Percentiles rank a stretch among this genome's conserved stretches.
phyloP scores from a whole-genome alignment of 35 echinoderm and acorn worm species.

The Lytechinus variegatus region DNA sequence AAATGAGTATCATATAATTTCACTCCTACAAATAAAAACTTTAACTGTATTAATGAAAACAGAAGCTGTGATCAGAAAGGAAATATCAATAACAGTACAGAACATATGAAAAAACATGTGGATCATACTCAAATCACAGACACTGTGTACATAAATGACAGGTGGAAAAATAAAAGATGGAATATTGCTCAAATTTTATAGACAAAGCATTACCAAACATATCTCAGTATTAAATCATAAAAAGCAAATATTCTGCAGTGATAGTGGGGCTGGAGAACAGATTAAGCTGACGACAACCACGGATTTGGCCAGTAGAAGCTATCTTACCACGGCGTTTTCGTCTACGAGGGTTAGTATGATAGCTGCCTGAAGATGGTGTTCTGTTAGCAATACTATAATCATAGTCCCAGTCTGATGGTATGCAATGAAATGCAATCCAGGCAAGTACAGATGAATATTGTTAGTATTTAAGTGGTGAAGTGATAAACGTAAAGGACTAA shows the following conservation, averaged over 20 bases:
- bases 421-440: slow-evolving; percentile 37
- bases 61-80: background rate
- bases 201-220: background rate
- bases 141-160: background rate
- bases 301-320: background rate
- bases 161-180: background rate
- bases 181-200: background rate
- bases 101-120: background rate
- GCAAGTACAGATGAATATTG: background rate
- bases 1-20: no score
- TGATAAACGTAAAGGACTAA: background rate
- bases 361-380: slow-evolving; percentile 51
- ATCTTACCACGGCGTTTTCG: slow-evolving; percentile 61
- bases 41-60: background rate
- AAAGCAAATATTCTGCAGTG: background rate
- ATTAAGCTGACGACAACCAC: background rate
- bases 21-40: background rate
- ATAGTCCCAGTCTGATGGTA: slow-evolving; percentile 83
- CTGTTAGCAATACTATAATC: slow-evolving; percentile 73
- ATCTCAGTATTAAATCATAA: background rate
- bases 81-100: background rate
- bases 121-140: background rate
- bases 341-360: slow-evolving; percentile 49
- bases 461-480: background rate
- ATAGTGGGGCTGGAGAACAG: background rate